A percentile compares a stretch with the other conserved stretches of the same genome.
Evolutionary conservation across 2,797 vertebrate genomes (phyloP).

Genomic region (Leucoraja ocellata): DNA sequence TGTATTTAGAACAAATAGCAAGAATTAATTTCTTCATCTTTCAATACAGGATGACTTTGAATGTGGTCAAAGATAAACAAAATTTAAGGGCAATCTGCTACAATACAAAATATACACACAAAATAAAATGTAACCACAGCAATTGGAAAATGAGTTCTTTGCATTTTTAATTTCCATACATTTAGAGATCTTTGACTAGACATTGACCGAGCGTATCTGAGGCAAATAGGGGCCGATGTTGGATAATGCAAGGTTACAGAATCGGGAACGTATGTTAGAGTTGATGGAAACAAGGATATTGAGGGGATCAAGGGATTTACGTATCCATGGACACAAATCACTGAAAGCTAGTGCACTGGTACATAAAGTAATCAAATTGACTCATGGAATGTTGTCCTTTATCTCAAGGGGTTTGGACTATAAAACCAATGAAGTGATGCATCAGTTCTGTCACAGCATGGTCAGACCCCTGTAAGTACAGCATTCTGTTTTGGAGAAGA

Average conservation of each 20-base stretch:
- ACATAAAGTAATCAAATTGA: constrained; percentile 1
- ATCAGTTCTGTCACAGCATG: neutral
- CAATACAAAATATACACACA: neutral
- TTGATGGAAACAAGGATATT: neutral
- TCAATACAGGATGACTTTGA: neutral
- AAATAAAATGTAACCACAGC: neutral
- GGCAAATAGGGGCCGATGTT: too few species aligned
- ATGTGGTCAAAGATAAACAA: neutral
- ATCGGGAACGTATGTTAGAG: neutral
- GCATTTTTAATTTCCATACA: too few species aligned
- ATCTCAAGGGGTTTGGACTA: constrained; percentile 5
- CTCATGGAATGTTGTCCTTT: neutral
- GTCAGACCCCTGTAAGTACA: neutral
- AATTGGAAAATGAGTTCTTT: neutral
- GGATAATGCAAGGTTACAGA: neutral
- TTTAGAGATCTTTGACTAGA: neutral
- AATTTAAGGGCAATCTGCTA: neutral
- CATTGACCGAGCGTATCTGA: neutral
- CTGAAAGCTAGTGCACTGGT: neutral
- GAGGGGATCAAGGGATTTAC: neutral
- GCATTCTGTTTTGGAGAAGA: neutral
- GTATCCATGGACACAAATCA: neutral
- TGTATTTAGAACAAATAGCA: too few species aligned
- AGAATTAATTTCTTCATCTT: neutral
- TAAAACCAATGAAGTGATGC: neutral